Evolutionary conservation across 1,140 invertebrate genomes (phyloP).

Genomic region (Platyscapa corneri): DNA sequence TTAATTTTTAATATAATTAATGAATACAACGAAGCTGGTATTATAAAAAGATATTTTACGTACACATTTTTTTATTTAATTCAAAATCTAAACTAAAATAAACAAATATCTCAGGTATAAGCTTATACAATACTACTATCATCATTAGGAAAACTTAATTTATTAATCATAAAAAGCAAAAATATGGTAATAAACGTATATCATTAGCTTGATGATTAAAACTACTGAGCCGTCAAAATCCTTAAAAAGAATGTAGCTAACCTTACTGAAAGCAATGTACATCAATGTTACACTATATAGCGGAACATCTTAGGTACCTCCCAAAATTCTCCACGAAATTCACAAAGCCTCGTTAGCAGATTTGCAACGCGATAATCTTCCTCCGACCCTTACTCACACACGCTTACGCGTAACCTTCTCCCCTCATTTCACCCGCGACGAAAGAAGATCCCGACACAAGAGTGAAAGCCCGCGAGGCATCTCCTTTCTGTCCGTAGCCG

Average conservation of each 20-base stretch:
- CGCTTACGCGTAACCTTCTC: conserved; percentile 8
- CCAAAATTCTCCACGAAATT: conserved; percentile 24
- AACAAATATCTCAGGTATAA: too few relatives aligned
- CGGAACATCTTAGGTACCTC: background rate
- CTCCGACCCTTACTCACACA: conserved; percentile 4
- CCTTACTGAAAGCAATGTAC: background rate
- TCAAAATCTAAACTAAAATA: too few relatives aligned
- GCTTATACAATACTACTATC: too few relatives aligned
- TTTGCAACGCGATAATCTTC: conserved; percentile 55
- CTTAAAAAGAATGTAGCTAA: background rate
- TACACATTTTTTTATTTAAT: too few relatives aligned
- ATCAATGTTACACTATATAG: background rate
- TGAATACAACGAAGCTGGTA: too few relatives aligned
- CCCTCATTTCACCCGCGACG: conserved; percentile 33
- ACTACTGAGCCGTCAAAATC: background rate
- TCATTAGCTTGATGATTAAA: too few relatives aligned
- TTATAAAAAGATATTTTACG: too few relatives aligned
- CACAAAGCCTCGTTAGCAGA: conserved; percentile 50
- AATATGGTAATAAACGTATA: too few relatives aligned
- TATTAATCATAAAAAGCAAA: too few relatives aligned
- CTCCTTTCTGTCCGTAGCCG: conserved; percentile 1
- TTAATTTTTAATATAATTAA: background rate
- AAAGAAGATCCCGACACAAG: conserved; percentile 35
- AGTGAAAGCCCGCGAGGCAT: conserved; percentile 13
- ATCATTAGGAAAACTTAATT: too few relatives aligned